These are phyloP conservation scores for Drosophila ironensis DNA, from an alignment of 1,140 invertebrate genomes.

Conservation along the genomic window DNA sequence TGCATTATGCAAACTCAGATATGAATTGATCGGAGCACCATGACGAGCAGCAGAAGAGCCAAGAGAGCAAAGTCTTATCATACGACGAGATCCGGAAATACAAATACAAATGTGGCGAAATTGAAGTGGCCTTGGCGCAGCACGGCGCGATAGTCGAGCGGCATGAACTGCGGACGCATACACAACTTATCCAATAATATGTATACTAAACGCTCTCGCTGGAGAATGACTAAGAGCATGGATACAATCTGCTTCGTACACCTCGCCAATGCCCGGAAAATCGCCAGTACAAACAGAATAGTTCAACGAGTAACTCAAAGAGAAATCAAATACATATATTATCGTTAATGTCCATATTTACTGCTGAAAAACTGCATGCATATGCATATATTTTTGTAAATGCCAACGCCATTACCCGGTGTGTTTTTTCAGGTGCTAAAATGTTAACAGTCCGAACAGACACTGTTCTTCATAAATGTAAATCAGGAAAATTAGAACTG, in stretches of 20 bases:
- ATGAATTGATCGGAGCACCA: conserved; percentile 5
- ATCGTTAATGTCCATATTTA: conserved; percentile 2
- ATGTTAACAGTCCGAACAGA: neutral
- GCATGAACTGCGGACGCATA: conserved; percentile 18
- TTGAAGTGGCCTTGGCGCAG: conserved; percentile 58
- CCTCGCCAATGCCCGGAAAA: conserved; percentile 39
- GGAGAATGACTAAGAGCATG: conserved; percentile 54
- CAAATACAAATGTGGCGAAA: conserved; percentile 42
- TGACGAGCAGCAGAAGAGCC: conserved; percentile 19
- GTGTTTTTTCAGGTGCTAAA: conserved; percentile 42
- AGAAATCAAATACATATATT: conserved; percentile 22
- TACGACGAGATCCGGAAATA: conserved; percentile 44
- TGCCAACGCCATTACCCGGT: neutral
- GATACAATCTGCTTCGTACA: conserved; percentile 23
- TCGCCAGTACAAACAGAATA: conserved; percentile 60
- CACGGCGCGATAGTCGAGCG: conserved; percentile 23
- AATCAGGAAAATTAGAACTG: conserved; percentile 1
- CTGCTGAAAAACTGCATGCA: conserved; percentile 6
- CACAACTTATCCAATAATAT: conserved; percentile 8
- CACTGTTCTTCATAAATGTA: neutral
- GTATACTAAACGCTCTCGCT: conserved; percentile 13
- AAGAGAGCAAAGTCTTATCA: conserved; percentile 41
- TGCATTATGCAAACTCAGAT: conserved; percentile 23
- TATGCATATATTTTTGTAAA: conserved; percentile 27
- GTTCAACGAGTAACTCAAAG: conserved; percentile 28